Evolutionary conservation across 1,140 invertebrate species (phyloP), one percentile per base, ranked within the genome.

Genomic region (Neoseiulus cucumeris): DNA sequence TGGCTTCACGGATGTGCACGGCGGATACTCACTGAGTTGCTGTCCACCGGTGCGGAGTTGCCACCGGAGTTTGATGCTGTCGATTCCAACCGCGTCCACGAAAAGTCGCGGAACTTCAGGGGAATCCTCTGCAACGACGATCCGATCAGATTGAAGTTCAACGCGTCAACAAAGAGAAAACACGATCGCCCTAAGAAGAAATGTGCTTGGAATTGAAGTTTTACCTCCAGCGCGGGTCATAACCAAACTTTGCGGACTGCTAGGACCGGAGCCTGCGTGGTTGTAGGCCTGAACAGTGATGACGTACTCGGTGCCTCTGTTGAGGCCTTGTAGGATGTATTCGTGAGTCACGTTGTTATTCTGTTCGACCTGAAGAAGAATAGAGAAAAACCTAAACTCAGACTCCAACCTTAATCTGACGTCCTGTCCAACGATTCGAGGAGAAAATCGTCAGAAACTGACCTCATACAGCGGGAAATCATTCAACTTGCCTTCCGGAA

Each of bases 231-330:
- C 14, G 14, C 51, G 25, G 9, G 51, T 59, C 51, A 59, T 59
- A 1, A 59, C 51, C 14, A 59, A 20, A 25, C 51, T 59, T 9
- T 59, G 51, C 22, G 51, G 51, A 33, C 51, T 59, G 6, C 14
- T 59, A 25, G 71, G 71, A 45, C 71, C 71, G 45, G 68, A 69
- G 33, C 71, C 71, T 1, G 71, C 71, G 0, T 65, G 42, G 59
- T 72, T 72, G 42, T 65, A 72, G n/a, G 71, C 71, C 44, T 70
- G 69, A 0, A 72, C 70, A 4, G 69, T 67, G 17, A 72, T 64
- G 17, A 64, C 69, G 9, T 59, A 73, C 39, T 70, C 69, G 17
- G 69, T 72, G n/a, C 68, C 72, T 51, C 69, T 70, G 2, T 67
- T 22, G 0, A 73, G 64, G 30, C 67, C 64, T 1, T 68, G 68